phyloP scores from a whole-genome alignment of 2,113 vertebrate species.

The Poecile atricapillus region DNA sequence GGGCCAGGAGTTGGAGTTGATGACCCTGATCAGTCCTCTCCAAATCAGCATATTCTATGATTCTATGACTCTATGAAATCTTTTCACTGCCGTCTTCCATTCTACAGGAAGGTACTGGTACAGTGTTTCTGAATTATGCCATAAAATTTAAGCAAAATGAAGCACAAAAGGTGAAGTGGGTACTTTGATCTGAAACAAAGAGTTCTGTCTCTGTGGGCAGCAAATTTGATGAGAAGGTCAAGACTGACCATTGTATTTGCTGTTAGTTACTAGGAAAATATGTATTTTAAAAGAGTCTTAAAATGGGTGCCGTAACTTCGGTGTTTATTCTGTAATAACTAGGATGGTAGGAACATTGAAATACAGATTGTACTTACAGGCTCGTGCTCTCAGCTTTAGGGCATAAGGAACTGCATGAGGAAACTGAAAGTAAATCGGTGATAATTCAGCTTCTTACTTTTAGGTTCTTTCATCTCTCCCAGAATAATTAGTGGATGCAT shows the following conservation, averaged over 20 bases:
- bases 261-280: not conserved
- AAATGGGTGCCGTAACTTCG: not conserved
- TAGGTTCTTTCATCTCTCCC: not conserved
- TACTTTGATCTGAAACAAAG: not conserved
- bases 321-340: not conserved
- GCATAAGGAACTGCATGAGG: rapidly evolving
- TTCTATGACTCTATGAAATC: not conserved
- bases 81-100: not conserved
- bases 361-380: not conserved
- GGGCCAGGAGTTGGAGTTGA: not conserved
- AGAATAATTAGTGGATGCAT: not conserved
- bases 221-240: not conserved
- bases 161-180: not conserved
- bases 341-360: not conserved
- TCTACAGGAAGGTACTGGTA: not conserved
- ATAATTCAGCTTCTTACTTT: not conserved
- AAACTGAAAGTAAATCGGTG: not conserved
- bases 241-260: not conserved
- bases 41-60: not conserved
- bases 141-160: not conserved
- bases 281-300: not conserved
- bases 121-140: not conserved
- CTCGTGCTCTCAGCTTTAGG: not conserved
- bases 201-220: not conserved
- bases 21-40: not conserved